Evolutionary conservation across 2,113 vertebrate species (phyloP).

Genomic region (Albula goreensis): DNA sequence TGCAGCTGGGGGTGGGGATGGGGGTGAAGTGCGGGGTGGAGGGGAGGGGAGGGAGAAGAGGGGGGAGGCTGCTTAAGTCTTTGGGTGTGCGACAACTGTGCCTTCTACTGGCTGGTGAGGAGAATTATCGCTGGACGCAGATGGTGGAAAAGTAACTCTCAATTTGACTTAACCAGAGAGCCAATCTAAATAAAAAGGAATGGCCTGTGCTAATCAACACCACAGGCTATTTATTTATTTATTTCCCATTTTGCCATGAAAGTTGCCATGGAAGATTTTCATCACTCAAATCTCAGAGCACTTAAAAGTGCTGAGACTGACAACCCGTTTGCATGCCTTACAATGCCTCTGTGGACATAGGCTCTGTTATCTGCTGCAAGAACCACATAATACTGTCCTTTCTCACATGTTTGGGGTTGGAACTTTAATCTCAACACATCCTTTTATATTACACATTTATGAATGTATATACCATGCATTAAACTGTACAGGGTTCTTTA

Average conservation of each 20-base stretch:
- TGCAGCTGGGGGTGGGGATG: neutral
- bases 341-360: too few relatives aligned
- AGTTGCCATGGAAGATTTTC: too few relatives aligned
- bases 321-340: too few relatives aligned
- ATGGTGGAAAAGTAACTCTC: neutral
- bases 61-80: neutral
- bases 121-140: neutral
- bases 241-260: too few relatives aligned
- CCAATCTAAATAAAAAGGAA: neutral
- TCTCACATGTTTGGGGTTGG: neutral
- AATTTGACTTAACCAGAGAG: neutral
- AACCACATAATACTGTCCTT: neutral
- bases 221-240: too few relatives aligned
- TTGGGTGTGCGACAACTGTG: conserved; percentile 33
- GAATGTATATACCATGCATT: too few relatives aligned
- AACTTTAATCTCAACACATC: neutral
- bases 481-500: too few relatives aligned
- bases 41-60: neutral
- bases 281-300: too few relatives aligned
- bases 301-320: too few relatives aligned
- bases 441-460: neutral
- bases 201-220: too few relatives aligned
- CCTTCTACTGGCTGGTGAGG: conserved; percentile 46
- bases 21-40: neutral
- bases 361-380: neutral